Percentiles rank a stretch among this genome's conserved stretches.
Conservation (phyloP, 2,113 vertebrate genomes). For the Aspidoscelis tigris region DNA sequence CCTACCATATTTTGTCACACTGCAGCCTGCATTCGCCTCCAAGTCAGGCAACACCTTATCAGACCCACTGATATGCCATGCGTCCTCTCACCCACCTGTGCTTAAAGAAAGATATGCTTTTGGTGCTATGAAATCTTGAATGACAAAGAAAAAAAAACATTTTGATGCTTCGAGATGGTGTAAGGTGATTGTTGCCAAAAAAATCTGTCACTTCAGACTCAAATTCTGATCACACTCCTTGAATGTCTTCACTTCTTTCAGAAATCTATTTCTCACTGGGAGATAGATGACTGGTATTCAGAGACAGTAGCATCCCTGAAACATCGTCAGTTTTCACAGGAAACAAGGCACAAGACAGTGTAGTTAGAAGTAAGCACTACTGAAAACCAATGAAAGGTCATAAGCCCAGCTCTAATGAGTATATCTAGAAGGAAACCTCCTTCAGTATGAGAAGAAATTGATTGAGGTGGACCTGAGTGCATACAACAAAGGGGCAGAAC, state of each 20-base stretch:
- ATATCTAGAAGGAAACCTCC: constrained; percentile 49
- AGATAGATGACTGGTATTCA: constrained; percentile 35
- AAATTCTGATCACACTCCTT: not conserved
- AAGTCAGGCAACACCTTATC: too few species aligned
- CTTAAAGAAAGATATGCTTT: too few species aligned
- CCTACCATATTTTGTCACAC: too few species aligned
- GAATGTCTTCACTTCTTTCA: not conserved
- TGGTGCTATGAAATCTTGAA: too few species aligned
- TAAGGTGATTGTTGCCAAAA: too few species aligned
- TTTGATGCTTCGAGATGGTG: too few species aligned
- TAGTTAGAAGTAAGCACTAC: constrained; percentile 36
- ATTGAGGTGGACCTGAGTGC: constrained; percentile 48
- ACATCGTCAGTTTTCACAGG: constrained; percentile 42
- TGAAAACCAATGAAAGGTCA: constrained; percentile 57
- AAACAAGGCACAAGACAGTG: constrained; percentile 39
- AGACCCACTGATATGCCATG: too few species aligned
- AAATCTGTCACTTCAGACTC: too few species aligned
- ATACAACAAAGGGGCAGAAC: constrained; percentile 38
- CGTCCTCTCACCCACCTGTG: too few species aligned
- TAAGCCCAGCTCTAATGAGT: constrained; percentile 57
- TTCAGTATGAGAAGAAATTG: constrained; percentile 53
- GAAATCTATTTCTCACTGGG: not conserved
- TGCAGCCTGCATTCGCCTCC: too few species aligned
- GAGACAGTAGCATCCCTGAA: constrained; percentile 42
- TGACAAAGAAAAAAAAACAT: too few species aligned